Conservation (phyloP, 2,888 invertebrate species). For the Nephrotoma guestfalica region DNA sequence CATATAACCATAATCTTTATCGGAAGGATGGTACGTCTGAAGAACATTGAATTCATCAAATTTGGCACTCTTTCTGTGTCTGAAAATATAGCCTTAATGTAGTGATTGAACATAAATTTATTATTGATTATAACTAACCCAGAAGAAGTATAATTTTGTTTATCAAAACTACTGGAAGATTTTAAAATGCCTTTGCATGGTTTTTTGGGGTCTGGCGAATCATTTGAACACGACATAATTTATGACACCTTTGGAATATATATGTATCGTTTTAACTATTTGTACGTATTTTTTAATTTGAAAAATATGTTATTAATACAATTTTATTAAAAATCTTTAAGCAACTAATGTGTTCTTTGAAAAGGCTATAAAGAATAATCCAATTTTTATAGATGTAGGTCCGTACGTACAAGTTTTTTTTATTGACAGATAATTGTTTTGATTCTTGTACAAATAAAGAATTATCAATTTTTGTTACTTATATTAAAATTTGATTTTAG, state of each 20-base stretch:
- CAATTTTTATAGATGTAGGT: background rate
- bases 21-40: conserved; percentile 92
- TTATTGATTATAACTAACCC: background rate
- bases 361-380: background rate
- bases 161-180: conserved; percentile 82
- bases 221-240: conserved; percentile 17
- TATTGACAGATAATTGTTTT: background rate
- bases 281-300: background rate
- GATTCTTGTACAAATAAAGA: background rate
- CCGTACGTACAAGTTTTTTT: background rate
- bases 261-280: background rate
- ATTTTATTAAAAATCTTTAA: no score
- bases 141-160: conserved; percentile 24
- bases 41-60: conserved; percentile 99
- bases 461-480: background rate
- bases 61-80: conserved; percentile 51
- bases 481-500: background rate
- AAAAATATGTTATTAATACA: background rate
- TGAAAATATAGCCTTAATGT: conserved; percentile 12
- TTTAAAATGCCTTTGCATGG: conserved; percentile 72
- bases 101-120: background rate
- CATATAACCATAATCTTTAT: conserved; percentile 99
- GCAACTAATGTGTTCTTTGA: no score
- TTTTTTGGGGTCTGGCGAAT: conserved; percentile 29
- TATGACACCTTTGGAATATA: background rate